Conservation (phyloP, 2,113 vertebrate genomes). For the Monopterus albus region DNA sequence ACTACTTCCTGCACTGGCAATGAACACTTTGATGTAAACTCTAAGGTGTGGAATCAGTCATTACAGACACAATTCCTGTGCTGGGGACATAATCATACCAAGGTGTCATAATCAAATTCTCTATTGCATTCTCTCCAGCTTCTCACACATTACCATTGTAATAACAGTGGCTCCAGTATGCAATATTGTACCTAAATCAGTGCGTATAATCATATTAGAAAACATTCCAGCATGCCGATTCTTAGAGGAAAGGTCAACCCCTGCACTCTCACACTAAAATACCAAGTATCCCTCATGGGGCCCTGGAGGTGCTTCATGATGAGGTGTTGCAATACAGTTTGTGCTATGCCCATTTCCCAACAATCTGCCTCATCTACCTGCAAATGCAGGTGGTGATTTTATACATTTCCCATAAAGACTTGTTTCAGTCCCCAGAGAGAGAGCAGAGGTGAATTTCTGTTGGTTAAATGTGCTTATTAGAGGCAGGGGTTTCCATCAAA, state of each 20-base stretch:
- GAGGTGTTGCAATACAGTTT: constrained; percentile 51
- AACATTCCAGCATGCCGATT: constrained; percentile 29
- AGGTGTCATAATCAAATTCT: neutral
- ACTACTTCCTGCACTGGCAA: too few relatives aligned
- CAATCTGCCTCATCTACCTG: constrained; percentile 50
- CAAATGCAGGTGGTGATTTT: constrained; percentile 53
- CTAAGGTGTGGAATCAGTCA: neutral
- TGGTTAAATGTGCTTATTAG: constrained; percentile 24
- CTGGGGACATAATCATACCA: too few relatives aligned
- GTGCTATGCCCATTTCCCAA: constrained; percentile 25
- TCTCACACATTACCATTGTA: neutral
- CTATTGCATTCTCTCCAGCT: neutral
- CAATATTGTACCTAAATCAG: constrained; percentile 1
- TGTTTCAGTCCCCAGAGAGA: constrained; percentile 11
- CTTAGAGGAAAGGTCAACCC: constrained; percentile 36
- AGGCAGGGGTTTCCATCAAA: constrained; percentile 21
- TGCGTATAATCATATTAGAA: constrained; percentile 2
- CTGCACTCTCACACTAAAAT: constrained; percentile 34
- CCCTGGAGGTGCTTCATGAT: constrained; percentile 52
- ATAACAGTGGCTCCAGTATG: neutral
- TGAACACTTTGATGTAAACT: too few relatives aligned
- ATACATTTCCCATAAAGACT: constrained; percentile 32
- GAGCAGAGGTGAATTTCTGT: neutral
- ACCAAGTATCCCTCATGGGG: constrained; percentile 43
- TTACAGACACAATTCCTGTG: neutral